phyloP scores from a whole-genome alignment of 2,888 invertebrate genomes.

The Eurytoma adleriae region DNA sequence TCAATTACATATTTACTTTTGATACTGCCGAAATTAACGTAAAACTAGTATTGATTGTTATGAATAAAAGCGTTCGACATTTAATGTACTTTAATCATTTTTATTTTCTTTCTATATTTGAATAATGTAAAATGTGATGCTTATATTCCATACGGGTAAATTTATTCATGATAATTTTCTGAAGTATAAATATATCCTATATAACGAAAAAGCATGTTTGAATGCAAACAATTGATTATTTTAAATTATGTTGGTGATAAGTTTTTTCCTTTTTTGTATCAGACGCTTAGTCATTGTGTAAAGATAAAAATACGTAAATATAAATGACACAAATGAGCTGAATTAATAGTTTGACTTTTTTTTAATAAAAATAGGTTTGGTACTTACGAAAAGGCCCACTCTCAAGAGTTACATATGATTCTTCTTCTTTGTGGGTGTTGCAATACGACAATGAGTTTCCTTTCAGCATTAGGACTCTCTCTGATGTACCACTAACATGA shows the following conservation, averaged over 20 bases:
- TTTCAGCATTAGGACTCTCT: slow-evolving; percentile 75
- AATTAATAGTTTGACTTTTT: neutral
- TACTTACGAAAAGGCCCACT: slow-evolving; percentile 72
- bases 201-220: too few species aligned
- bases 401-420: slow-evolving; percentile 73
- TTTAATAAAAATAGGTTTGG: neutral
- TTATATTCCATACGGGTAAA: too few species aligned
- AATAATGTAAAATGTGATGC: too few species aligned
- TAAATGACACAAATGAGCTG: slow-evolving; percentile 1
- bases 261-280: neutral
- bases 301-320: slow-evolving; percentile 32
- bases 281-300: neutral
- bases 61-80: neutral
- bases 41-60: too few species aligned
- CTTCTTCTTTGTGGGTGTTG: slow-evolving; percentile 73
- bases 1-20: too few species aligned
- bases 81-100: neutral
- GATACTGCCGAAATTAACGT: too few species aligned
- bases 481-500: slow-evolving; percentile 69
- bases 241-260: too few species aligned
- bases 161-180: too few species aligned
- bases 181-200: too few species aligned
- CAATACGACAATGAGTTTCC: slow-evolving; percentile 73
- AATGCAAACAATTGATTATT: neutral
- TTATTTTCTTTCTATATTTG: too few species aligned